Evolutionary conservation across 2,888 invertebrate species (phyloP).

Genomic region (Himalopsyche anomala): DNA sequence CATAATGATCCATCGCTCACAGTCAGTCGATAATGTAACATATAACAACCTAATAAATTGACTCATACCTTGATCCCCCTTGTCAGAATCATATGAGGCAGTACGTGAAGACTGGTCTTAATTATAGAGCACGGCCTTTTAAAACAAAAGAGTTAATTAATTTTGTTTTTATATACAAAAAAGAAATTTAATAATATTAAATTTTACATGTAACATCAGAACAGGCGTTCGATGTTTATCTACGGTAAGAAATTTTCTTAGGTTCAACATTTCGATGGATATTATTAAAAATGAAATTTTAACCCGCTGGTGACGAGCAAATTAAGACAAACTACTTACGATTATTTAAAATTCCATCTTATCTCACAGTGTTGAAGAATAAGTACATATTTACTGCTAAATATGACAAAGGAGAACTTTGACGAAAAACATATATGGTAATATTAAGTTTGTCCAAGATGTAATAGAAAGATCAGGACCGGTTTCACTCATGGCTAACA

Average conservation of each 20-base stretch:
- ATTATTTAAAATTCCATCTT: too few species aligned
- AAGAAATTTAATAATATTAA: conserved; percentile 8
- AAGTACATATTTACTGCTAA: too few species aligned
- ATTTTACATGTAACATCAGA: not conserved
- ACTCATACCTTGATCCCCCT: not conserved
- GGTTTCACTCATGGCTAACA: too few species aligned
- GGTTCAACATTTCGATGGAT: not conserved
- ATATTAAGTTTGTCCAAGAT: too few species aligned
- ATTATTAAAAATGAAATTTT: conserved; percentile 7
- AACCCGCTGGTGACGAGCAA: not conserved
- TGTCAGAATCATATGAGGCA: not conserved
- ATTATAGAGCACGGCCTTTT: not conserved
- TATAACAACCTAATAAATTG: not conserved
- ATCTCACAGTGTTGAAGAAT: too few species aligned
- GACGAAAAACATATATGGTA: too few species aligned
- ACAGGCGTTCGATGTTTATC: not conserved
- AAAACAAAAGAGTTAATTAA: conserved; percentile 26
- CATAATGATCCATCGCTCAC: not conserved
- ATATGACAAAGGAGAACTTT: too few species aligned
- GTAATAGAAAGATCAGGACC: too few species aligned
- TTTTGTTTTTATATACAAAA: not conserved
- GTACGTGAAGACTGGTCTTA: not conserved
- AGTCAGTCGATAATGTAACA: conserved; percentile 4
- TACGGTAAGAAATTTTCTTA: not conserved
- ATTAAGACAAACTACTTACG: too few species aligned